These are phyloP conservation scores for Diarsia dahlii DNA, from an alignment of 2,888 invertebrate species.

Conservation along the genomic window DNA sequence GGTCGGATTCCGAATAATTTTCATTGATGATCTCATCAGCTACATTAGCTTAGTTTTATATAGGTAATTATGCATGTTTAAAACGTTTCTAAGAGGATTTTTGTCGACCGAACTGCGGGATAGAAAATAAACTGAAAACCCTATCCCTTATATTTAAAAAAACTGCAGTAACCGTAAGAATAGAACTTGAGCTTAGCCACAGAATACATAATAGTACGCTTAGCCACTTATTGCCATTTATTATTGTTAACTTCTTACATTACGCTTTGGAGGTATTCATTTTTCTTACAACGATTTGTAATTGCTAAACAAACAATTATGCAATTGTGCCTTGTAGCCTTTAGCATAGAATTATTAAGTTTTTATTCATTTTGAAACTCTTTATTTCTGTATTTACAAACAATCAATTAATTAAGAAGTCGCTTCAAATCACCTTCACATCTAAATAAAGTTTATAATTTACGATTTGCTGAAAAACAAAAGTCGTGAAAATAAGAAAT, in stretches of 20 bases:
- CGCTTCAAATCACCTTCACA: neutral
- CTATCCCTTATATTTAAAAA: neutral
- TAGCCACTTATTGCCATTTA: neutral
- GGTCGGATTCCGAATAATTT: too few species aligned
- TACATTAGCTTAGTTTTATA: too few species aligned
- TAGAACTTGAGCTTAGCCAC: neutral
- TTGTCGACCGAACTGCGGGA: neutral
- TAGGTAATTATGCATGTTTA: neutral
- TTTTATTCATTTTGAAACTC: slow-evolving; percentile 4
- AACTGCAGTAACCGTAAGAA: neutral
- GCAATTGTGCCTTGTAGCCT: slow-evolving; percentile 9
- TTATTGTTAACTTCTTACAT: neutral
- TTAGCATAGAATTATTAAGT: slow-evolving; percentile 1
- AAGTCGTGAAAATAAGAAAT: too few species aligned
- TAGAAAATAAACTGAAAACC: neutral
- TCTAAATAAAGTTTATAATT: neutral
- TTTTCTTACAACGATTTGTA: slow-evolving; percentile 21
- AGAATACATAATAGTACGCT: too few species aligned
- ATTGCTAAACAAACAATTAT: slow-evolving; percentile 32
- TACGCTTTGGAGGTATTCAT: neutral
- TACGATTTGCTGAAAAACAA: neutral
- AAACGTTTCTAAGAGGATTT: neutral
- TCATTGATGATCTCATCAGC: too few species aligned
- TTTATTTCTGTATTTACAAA: neutral
- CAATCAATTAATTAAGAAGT: neutral